Evolutionary conservation across 1,140 invertebrate genomes (phyloP).

Genomic region (Nilaparvata lugens): DNA sequence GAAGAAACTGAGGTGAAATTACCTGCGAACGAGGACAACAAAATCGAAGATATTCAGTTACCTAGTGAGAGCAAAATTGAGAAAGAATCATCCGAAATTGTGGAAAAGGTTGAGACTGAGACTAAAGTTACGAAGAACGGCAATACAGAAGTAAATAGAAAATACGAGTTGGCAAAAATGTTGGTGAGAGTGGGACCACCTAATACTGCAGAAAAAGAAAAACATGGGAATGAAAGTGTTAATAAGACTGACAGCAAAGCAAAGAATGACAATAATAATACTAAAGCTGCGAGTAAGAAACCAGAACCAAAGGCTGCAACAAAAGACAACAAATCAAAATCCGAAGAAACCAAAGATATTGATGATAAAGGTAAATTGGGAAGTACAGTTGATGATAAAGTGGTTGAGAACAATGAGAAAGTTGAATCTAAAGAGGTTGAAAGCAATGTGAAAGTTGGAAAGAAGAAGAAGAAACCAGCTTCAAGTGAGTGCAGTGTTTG

Average conservation of each 20-base stretch:
- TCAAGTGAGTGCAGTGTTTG: slow-evolving; percentile 13
- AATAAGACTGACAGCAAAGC: neutral
- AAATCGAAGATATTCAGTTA: slow-evolving; percentile 1
- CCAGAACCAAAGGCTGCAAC: neutral
- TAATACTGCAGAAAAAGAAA: neutral
- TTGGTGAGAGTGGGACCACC: slow-evolving; percentile 12
- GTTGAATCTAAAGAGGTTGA: neutral
- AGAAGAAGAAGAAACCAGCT: neutral
- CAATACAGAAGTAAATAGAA: no score
- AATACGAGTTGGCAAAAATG: slow-evolving; percentile 6
- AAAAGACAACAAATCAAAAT: neutral
- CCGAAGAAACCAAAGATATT: neutral
- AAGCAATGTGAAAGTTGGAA: neutral
- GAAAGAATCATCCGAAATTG: neutral
- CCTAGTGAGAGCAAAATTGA: slow-evolving; percentile 11
- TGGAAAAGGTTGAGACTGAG: no score
- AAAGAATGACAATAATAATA: neutral
- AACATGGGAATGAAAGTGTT: slow-evolving; percentile 5
- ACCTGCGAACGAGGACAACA: neutral
- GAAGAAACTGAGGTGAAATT: neutral
- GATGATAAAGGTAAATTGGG: no score
- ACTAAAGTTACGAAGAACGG: no score
- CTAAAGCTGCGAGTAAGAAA: neutral
- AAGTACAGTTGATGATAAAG: no score
- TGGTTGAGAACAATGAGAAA: neutral